These are phyloP conservation scores for Epsilonema sp. DNA, from an alignment of 2,888 invertebrate genomes.

Conservation along the genomic window DNA sequence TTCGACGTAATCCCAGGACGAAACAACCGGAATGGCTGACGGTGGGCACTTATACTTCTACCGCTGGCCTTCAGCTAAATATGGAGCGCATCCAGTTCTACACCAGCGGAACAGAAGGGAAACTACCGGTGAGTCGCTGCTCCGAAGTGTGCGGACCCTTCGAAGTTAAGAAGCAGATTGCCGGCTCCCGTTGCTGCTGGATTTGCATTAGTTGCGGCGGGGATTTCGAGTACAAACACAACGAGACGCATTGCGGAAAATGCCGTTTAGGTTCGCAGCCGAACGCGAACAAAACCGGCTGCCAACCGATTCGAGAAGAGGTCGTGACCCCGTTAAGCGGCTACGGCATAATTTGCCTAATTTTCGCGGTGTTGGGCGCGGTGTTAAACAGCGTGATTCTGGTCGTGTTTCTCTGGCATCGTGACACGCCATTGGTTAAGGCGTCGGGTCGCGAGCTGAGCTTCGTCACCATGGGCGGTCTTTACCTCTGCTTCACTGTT, in stretches of 20 bases:
- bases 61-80: no score
- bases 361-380: conserved; percentile 21
- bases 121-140: conserved; percentile 67
- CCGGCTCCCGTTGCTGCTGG: conserved; percentile 83
- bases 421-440: conserved; percentile 33
- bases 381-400: conserved; percentile 27
- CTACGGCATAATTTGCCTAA: conserved; percentile 5
- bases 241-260: conserved; percentile 56
- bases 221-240: neutral
- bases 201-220: conserved; percentile 49
- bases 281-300: conserved; percentile 45
- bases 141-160: conserved; percentile 66
- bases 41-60: conserved; percentile 52
- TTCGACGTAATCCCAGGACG: conserved; percentile 55
- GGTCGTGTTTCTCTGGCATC: conserved; percentile 29
- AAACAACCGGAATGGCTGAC: no score
- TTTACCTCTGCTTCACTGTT: conserved; percentile 29
- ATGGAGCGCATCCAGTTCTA: conserved; percentile 10
- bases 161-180: conserved; percentile 74
- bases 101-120: conserved; percentile 1
- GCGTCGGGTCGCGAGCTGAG: conserved; percentile 34
- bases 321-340: neutral
- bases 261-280: conserved; percentile 64
- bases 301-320: conserved; percentile 19
- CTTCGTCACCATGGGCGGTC: conserved; percentile 31